A percentile compares a stretch with the other conserved stretches of the same genome.
Conservation (phyloP, 2,888 invertebrate genomes). For the Trachelus stipa region DNA sequence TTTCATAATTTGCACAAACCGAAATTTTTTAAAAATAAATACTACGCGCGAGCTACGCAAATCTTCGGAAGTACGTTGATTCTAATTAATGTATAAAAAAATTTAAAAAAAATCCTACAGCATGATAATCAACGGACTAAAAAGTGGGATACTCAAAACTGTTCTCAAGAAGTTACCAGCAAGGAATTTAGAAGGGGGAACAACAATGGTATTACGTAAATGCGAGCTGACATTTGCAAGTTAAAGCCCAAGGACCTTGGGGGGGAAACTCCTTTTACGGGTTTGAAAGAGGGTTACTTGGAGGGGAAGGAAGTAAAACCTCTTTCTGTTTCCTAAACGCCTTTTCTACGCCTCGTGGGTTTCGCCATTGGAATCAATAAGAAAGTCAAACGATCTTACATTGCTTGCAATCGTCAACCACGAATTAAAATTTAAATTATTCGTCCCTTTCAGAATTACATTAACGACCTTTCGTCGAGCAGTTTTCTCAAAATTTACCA, state of each 20-base stretch:
- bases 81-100: neutral
- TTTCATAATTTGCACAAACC: too few species aligned
- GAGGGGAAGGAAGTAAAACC: neutral
- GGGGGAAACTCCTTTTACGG: neutral
- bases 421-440: neutral
- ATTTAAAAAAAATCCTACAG: too few species aligned
- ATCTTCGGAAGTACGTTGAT: neutral
- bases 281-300: neutral
- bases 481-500: too few species aligned
- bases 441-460: too few species aligned
- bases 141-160: neutral
- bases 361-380: neutral
- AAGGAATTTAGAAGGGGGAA: slow-evolving; percentile 1
- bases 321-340: neutral
- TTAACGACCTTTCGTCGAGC: too few species aligned
- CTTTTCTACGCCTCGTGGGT: neutral
- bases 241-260: slow-evolving; percentile 9
- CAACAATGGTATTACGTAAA: slow-evolving; percentile 21
- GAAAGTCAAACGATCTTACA: neutral
- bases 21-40: too few species aligned
- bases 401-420: neutral
- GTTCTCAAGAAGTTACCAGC: neutral
- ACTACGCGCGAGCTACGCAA: too few species aligned
- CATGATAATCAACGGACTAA: neutral
- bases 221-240: slow-evolving; percentile 20